Base-by-base conservation (phyloP, 2,113 vertebrate species). In the Ptyas mucosa region DNA sequence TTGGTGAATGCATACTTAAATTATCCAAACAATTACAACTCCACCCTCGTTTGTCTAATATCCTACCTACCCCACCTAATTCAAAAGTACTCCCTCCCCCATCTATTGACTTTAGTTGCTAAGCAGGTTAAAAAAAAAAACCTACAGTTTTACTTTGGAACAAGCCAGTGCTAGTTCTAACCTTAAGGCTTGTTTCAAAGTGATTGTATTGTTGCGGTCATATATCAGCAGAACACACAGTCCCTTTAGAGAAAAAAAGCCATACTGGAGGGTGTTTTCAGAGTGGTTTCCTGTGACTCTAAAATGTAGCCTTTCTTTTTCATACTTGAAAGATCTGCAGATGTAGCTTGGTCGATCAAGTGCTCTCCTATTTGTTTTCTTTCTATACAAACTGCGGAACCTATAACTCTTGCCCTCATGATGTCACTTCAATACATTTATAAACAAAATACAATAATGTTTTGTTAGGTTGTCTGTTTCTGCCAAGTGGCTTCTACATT, bases 211-310 rank as follows among this genome's bases (percentile, higher is more conserved):
- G 29, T 34, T 93, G 69, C 85, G 18, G 53, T 89, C 24, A 24
- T 85, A 92, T 54, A n/a, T 92, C 23, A 85, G 18, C 53, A 89
- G 92, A 61, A 89, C 43, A 61, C 29, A 81, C 14, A 57, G 51
- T 69, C 34, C 24, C 26, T 85, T 92, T 49, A 21, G 34, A 29
- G 12, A 23, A 21, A 43, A 46, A 90, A 89, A 18, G 86, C 87
- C 95, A 95, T 85, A 51, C 43, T 51, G 57, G 90, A 94, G 95
- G 94, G 93, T 64, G 93, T 29, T 89, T 58, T 89, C 90, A 94
- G 86, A 91, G 92, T 95, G 95, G 94, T 95, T 97, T 95, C 93
- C 92, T 95, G 95, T 96, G 93, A 93, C 94, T 92, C 93, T 57
- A 0, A 89, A 52, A 96, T 90, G 91, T 94, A 95, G 87, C 93